phyloP scores from a whole-genome alignment of 1,140 invertebrate genomes.

The Atta colombica region DNA sequence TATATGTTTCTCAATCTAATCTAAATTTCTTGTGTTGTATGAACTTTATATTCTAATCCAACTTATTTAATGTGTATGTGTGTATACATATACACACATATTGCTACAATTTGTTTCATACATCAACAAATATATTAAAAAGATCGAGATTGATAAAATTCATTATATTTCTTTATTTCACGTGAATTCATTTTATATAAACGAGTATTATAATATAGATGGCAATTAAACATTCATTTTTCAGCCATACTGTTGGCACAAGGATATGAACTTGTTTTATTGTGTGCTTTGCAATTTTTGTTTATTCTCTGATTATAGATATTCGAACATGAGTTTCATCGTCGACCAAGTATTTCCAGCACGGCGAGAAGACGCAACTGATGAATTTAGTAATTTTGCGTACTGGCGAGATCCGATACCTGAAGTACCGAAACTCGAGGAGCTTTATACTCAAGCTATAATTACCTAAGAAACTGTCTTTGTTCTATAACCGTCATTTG shows the following conservation, averaged over 20 bases:
- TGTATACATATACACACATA: not conserved
- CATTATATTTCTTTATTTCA: not conserved
- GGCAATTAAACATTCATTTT: conserved; percentile 41
- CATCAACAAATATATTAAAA: not conserved
- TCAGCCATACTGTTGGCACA: conserved; percentile 12
- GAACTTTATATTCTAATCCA: conserved; percentile 14
- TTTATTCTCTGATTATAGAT: conserved; percentile 89
- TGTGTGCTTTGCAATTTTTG: not conserved
- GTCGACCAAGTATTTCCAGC: conserved; percentile 98
- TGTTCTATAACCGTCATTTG: conserved; percentile 35
- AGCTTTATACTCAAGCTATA: conserved; percentile 72
- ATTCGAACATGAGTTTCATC: conserved; percentile 96
- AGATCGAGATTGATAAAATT: not conserved
- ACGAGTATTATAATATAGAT: not conserved
- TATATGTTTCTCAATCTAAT: conserved; percentile 10
- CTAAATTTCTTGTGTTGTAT: not conserved
- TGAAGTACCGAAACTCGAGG: conserved; percentile 79
- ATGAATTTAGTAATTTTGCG: conserved; percentile 95
- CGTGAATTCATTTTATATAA: conserved; percentile 29
- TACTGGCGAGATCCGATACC: conserved; percentile 97
- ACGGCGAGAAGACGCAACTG: conserved; percentile 89
- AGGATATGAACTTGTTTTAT: not conserved
- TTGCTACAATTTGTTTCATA: not conserved
- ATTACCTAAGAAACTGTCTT: conserved; percentile 70
- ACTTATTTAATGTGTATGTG: not conserved